These are phyloP conservation scores for Nebria salina DNA, from an alignment of 2,888 invertebrate species.

Conservation along the genomic window DNA sequence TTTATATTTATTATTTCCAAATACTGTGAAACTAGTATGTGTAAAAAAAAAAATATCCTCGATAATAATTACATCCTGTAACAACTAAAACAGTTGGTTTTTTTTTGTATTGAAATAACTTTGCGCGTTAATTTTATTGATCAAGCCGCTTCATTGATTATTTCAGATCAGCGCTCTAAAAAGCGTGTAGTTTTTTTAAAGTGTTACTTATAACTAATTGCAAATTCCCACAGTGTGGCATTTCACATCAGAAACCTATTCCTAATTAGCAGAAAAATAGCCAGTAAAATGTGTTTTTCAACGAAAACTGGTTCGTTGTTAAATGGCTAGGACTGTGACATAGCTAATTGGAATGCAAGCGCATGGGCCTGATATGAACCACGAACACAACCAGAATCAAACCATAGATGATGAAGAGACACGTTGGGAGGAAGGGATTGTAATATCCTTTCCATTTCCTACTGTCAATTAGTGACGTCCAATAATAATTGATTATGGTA, in stretches of 20 bases:
- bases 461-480: constrained; percentile 46
- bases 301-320: constrained; percentile 1
- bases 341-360: constrained; percentile 18
- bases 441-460: constrained; percentile 46
- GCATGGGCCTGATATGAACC: constrained; percentile 4
- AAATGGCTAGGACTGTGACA: neutral
- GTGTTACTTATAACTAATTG: neutral
- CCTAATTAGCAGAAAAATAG: constrained; percentile 13
- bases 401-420: neutral
- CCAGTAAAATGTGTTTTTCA: constrained; percentile 2
- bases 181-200: neutral
- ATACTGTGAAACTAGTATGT: neutral
- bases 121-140: neutral
- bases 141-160: neutral
- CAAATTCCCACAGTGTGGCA: neutral
- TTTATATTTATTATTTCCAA: neutral
- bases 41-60: neutral
- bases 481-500: constrained; percentile 45
- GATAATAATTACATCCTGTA: neutral
- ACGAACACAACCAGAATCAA: neutral
- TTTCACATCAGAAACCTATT: neutral
- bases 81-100: neutral
- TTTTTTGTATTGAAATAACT: neutral
- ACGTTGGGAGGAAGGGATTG: constrained; percentile 22
- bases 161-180: neutral